Evolutionary conservation across 2,888 invertebrate species (phyloP), one percentile per base, ranked within the genome.

Genomic region (Parasteatoda lunata): DNA sequence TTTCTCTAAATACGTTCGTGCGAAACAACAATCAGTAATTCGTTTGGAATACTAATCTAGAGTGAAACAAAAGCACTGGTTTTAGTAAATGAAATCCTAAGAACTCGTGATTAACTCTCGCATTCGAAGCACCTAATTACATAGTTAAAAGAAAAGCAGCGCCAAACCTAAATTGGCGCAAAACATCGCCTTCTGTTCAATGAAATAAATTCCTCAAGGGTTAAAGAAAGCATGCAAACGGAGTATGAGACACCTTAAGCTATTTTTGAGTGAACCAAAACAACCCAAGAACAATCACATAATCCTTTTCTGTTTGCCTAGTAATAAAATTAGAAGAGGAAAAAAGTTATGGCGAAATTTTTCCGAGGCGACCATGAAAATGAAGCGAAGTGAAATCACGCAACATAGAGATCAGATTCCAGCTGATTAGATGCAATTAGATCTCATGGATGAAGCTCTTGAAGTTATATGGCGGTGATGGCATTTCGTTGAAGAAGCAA

Each of bases 351-450:
- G n/a, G n/a, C 64, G 59, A 68, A 79, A 75, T 79, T 79, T 75
- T 85, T 79, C 69, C 45, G 15, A 52, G 70, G 75, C 68, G 73
- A 77, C 77, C 77, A 72, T 68, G 48, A 73, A 59, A 72, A 71
- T 47, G 73, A 79, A 52, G 15, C 30, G 71, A 75, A 64, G 64
- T 70, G 48, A 71, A 76, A 80, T 87, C 86, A 87, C 86, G 86
- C 86, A 82, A 87, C 70, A 72, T 45, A 82, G 59, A 87, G 86
- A 87, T 87, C 86, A 87, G 77, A 81, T 82, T 81, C 64, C 80
- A 73, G 59, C 77, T 87, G 86, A 87, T 87, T 87, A 87, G 86
- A 87, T 87, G 77, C 82, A 87, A 87, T 87, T 87, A 87, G 86
- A 77, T 81, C 76, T 45, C 48, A 15, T 30, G 73, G 80, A 68